Conservation (phyloP, 2,888 invertebrate genomes). For the Diplazon laetatorius region DNA sequence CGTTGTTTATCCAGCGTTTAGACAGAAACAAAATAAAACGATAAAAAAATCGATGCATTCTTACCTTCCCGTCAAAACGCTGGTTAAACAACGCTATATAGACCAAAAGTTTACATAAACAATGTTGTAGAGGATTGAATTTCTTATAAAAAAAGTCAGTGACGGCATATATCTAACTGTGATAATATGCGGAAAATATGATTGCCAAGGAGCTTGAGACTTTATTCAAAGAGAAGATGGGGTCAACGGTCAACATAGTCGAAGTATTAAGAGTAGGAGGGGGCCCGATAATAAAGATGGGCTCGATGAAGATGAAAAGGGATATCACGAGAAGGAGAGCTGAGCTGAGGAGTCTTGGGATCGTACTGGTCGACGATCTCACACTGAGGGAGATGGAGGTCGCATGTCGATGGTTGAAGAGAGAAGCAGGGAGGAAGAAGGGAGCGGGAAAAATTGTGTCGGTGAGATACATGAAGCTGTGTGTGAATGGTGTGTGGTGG, state of each 20-base stretch:
- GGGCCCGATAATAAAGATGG: constrained; percentile 2
- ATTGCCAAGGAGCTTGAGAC: neutral
- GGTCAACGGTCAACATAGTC: neutral
- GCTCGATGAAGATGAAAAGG: neutral
- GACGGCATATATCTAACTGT: too few species aligned
- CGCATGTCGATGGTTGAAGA: constrained; percentile 13
- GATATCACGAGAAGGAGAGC: constrained; percentile 10
- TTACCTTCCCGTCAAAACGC: too few species aligned
- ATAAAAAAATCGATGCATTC: too few species aligned
- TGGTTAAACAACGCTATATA: too few species aligned
- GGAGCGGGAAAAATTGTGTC: neutral
- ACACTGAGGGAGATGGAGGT: constrained; percentile 28
- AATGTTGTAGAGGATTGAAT: too few species aligned
- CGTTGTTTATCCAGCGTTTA: too few species aligned
- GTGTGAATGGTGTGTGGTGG: constrained; percentile 22
- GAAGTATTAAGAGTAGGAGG: neutral
- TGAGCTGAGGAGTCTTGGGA: neutral
- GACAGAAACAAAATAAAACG: too few species aligned
- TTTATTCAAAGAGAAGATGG: neutral
- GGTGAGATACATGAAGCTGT: constrained; percentile 22
- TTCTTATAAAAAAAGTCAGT: too few species aligned
- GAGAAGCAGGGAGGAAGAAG: neutral
- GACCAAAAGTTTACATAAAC: too few species aligned
- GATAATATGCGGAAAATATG: neutral
- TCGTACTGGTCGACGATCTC: constrained; percentile 29